Base-by-base conservation (phyloP, 1,140 invertebrate species). In the Venturia canescens region DNA sequence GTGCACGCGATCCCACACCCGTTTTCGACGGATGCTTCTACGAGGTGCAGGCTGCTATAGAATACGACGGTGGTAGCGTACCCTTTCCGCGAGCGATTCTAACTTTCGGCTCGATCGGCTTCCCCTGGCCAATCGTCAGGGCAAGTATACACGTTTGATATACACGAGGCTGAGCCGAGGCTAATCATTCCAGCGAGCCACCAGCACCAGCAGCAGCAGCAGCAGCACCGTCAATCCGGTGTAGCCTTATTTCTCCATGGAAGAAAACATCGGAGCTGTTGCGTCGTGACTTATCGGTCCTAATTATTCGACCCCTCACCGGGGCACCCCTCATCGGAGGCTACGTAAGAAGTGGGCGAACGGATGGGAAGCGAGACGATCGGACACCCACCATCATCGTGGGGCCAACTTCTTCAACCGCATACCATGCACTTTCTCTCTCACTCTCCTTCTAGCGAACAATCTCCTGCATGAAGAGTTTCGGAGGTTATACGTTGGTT, bases 241-340 rank as follows among this genome's bases (percentile, higher is more conserved):
- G 26, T 63, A 71, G 38, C 80, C 76, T 60, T 74, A 78, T 78
- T 50, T 63, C 48, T 34, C 75, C 72, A 80, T 50, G 76, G 53
- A 83, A 78, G 76, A 85, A 81, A 63, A 78, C 79, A 70, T 44
- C 80, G 86, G 85, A 86, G 83, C 86, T 89, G 86, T 89, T 89
- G 89, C 86, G 85, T 89, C 88, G 89, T 91, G 89, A 91, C 89
- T 91, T 91, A 91, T 90, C 89, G 90, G 87, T 88, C 88, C 86
- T 89, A 90, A 90, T 90, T 91, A 90, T 91, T 91, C 87, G 88
- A 83, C 85, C 82, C 69, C 79, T 26, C 15, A 67, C 13, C 63
- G 27, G 7, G 15, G 38, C 7, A 44, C 16, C 66, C 27, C 16
- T 13, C n/a, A 63, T 23, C 21, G n/a, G n/a, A 23, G 60, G 60